Base-by-base conservation (phyloP, 2,888 invertebrate genomes). In the Rhorus exstirpatorius region DNA sequence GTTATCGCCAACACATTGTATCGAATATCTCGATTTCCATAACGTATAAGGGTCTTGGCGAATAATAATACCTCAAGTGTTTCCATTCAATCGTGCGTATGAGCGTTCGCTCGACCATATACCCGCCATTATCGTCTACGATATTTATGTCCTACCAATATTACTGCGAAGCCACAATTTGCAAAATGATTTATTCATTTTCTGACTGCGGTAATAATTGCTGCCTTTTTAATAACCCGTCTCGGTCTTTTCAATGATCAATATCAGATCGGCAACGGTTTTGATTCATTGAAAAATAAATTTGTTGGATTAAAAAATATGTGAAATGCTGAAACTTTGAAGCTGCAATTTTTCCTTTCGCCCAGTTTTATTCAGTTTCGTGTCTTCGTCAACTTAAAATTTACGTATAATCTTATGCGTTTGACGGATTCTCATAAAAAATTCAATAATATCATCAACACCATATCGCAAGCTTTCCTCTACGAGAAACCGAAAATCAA, bases 41-140 rank as follows among this genome's bases (percentile, higher is more conserved):
- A 74, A 55, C 61, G 68, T 61, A 81, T 81, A 77, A 72, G 71
- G 74, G 68, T 63, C 77, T 78, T 68, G 55, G 31, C 44, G 72
- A 53, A 78, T 81, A 78, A 78, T 81, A 74, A 74, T 78, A 74
- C 61, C 68, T 74, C 68, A 68, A 81, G 77, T 63, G 68, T 81
- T 81, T 78, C 77, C 77, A 81, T 81, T 68, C 63, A 74, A 78
- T 72, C 68, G 72, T 74, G 51, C 72, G 35, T 60, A 41, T 31
- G 26, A 24, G 19, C 51, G 41, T 63, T 74, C 53, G 24, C 46
- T 74, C 46, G 81, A 78, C 77, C n/a, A n/a, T n/a, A 68, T 46
- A n/a, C 17, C 63, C 26, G 38, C 51, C 67, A 81, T 81, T 78
- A 74, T 68, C 46, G 65, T n/a, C n/a, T 14, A 35, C 17, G 24